Base-by-base conservation (phyloP, 2,113 vertebrate species). In the Hypocryptadius cinnamomeus region DNA sequence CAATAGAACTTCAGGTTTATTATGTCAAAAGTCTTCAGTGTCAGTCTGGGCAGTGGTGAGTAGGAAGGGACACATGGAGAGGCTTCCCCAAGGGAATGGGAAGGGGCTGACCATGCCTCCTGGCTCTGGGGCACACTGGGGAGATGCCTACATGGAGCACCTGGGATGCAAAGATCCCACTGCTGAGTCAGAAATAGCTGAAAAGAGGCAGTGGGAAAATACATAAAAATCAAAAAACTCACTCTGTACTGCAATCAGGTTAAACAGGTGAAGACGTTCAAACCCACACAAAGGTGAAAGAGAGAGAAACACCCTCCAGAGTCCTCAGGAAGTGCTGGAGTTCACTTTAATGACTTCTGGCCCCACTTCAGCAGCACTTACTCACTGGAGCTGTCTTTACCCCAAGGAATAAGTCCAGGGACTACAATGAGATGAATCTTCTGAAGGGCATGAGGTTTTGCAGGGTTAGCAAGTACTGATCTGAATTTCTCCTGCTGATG, bases 151-250 rank as follows among this genome's bases (percentile, higher is more conserved):
- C 1, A 0, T 8, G 33, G 22, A 83, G 14, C 13, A 9, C 0
- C 3, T 13, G 20, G 14, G 6, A 4, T 30, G 35, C 1, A 1
- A 25, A 79, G 19, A 40, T 6, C 3, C 27, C 3, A 1, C 44
- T 45, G 59, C 15, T 0, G 0, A 33, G 53, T 15, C 31, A 47
- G 18, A 1, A 2, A 3, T 0, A 6, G 19, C 13, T n/a, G 13
- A 33, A 20, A 82, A 31, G 17, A 76, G 27, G 9, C 4, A 9
- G 33, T 19, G 14, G 27, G 16, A 40, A 72, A 72, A 30, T 18
- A 16, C 22, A 15, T 18, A 16, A 86, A 45, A 37, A 15, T 9
- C 18, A 56, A 47, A 65, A 79, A n/a, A 21, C 6, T 13, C 9
- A 10, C 9, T 31, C 18, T 2, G 1, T 30, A 11, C 11, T 61